Base-by-base conservation (phyloP, 2,888 invertebrate genomes). In the Lymantria monacha region DNA sequence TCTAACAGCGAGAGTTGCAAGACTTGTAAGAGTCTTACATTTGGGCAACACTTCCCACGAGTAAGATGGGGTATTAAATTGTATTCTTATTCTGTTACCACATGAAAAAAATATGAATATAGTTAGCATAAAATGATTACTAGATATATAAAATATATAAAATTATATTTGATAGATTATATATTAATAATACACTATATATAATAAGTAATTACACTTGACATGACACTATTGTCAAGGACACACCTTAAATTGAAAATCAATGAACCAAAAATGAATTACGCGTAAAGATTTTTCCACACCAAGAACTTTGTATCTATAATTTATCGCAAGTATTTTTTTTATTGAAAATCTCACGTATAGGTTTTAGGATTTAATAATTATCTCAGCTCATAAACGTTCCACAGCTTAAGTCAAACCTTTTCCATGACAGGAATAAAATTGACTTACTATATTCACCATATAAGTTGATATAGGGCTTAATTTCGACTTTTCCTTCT, bases 211-310 rank as follows among this genome's bases (percentile, higher is more conserved):
- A 22, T 22, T 36, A 59, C 53, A 60, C 57, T 66, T 51, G 44
- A 68, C 62, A 65, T 61, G 62, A 65, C 64, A 67, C 58, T 64
- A 66, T 65, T 59, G 66, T 65, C 70, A 75, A 69, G 62, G 66
- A 71, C 64, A 69, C 68, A 66, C 66, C 72, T 71, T 69, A 68
- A 75, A 74, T 67, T 71, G 69, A 70, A 75, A 72, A 66, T 53
- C 69, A 74, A 72, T 75, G 72, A 72, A 69, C 68, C 61, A 65
- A 66, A 75, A 74, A 60, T 73, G 74, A 76, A 68, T 75, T 70
- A 76, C 73, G 73, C 64, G 67, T 61, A 51, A 55, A 68, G 63
- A 69, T 75, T 76, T 68, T 70, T 63, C 66, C 63, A 53, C 52
- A 48, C 56, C 57, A 54, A 51, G 56, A 49, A 51, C 58, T 67